Base-by-base conservation (phyloP, 2,888 invertebrate species). In the Coelopa pilipes region DNA sequence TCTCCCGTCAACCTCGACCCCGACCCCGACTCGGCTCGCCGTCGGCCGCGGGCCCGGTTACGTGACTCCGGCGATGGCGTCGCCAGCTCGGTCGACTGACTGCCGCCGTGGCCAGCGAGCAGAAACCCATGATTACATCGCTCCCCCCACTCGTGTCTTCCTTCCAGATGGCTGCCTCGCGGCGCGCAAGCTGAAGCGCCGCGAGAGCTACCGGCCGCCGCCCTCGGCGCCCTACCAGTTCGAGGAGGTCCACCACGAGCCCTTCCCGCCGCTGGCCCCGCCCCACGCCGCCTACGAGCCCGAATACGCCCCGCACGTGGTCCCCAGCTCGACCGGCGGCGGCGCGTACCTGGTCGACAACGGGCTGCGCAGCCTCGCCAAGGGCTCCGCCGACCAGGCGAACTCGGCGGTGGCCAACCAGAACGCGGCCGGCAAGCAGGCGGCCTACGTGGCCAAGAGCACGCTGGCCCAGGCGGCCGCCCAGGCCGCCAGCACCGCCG, bases 361-460 rank as follows among this genome's bases (percentile, higher is more conserved):
- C 75, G 92, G 93, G 0, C 84, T 94, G 34, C 90, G 92, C 77
- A 92, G 91, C 70, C 92, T 92, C 67, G 92, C 92, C 2, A 91
- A 92, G 72, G 92, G 92, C 0, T 93, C 94, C 0, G 93, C 93
- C 0, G 92, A 93, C 81, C 92, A 93, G 83, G 94, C 94, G 5
- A 91, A 92, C 79, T 92, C 92, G 60, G 93, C 93, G 13, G 89
- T 91, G 11, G 89, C 89, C n/a, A 93, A 92, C 81, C 94, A 94
- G 83, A 92, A 92, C 66, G 92, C 92, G 0, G 94, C 94, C 0
- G 94, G 92, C 0, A 91, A 92, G 75, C 94, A 94, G 84, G 94
- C 94, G 0, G 93, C 94, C 0, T 94, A 92, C 81, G 91, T 93
- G 7, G 94, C 94, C 0, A 93, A 94, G 87, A 94, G 92, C 81